Conservation (phyloP, 2,797 vertebrate species). For the Myotis myotis region DNA sequence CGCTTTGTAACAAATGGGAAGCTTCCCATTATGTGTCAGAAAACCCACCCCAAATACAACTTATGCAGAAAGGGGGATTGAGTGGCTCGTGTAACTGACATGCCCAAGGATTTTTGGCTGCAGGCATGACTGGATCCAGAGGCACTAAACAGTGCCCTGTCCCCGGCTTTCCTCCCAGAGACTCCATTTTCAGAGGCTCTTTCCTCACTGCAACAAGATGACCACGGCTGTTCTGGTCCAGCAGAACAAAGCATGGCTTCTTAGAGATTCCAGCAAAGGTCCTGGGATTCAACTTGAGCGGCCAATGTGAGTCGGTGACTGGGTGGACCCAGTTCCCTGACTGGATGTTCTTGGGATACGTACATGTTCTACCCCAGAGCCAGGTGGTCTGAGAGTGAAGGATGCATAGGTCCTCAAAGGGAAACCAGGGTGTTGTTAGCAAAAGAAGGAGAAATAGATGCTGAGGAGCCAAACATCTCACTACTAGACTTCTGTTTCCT, state of each 20-base stretch:
- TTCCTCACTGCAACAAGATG: not conserved
- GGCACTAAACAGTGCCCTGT: not conserved
- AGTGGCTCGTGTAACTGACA: not conserved
- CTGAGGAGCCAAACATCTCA: not conserved
- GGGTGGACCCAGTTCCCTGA: not conserved
- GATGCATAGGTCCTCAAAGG: not conserved
- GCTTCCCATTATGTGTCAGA: not conserved
- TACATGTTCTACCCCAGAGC: not conserved
- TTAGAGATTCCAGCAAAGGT: not conserved
- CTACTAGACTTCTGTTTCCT: not conserved
- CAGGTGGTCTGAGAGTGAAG: not conserved
- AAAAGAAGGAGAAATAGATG: not conserved
- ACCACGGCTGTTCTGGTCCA: not conserved
- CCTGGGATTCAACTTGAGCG: not conserved
- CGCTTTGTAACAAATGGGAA: not conserved
- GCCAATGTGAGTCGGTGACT: not conserved
- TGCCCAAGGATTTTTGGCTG: not conserved
- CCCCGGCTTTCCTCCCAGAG: not conserved
- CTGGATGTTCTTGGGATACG: not conserved
- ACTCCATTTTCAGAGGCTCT: not conserved
- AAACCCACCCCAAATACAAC: not conserved
- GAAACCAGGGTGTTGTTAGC: not conserved
- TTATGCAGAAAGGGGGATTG: not conserved
- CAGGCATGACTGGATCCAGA: conserved; percentile 12
- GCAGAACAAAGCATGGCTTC: not conserved